Conservation (phyloP, 2,797 vertebrate species). For the Syncerus caffer region DNA sequence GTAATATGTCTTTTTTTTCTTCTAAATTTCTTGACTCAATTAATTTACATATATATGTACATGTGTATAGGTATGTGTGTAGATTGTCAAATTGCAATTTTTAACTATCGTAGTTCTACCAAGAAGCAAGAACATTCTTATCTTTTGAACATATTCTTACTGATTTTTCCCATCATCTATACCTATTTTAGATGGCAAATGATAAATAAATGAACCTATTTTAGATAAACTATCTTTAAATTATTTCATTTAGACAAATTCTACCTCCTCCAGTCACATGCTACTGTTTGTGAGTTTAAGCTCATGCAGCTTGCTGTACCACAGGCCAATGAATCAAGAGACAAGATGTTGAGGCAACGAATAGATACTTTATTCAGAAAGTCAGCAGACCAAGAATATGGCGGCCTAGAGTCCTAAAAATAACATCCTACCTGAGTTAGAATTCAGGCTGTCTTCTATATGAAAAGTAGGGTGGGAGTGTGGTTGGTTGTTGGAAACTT, state of each 20-base stretch:
- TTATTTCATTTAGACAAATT: neutral
- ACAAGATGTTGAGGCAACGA: neutral
- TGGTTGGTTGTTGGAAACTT: neutral
- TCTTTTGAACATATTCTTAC: neutral
- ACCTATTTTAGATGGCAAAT: neutral
- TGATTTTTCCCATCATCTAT: neutral
- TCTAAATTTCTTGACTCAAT: neutral
- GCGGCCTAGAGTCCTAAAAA: neutral
- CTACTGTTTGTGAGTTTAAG: neutral
- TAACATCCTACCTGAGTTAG: neutral
- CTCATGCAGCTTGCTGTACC: neutral
- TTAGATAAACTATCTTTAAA: neutral
- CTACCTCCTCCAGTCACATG: neutral
- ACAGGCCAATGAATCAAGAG: neutral
- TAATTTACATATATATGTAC: neutral
- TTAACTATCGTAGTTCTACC: neutral
- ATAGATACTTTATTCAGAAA: neutral
- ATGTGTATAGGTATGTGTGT: neutral
- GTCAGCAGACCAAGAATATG: neutral
- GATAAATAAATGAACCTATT: neutral
- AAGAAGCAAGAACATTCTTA: neutral
- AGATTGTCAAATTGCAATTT: neutral
- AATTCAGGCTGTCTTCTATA: neutral
- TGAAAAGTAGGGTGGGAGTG: neutral
- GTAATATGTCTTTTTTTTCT: neutral